These are phyloP conservation scores for Piscicola geometra DNA, from an alignment of 2,888 invertebrate genomes.

Conservation along the genomic window DNA sequence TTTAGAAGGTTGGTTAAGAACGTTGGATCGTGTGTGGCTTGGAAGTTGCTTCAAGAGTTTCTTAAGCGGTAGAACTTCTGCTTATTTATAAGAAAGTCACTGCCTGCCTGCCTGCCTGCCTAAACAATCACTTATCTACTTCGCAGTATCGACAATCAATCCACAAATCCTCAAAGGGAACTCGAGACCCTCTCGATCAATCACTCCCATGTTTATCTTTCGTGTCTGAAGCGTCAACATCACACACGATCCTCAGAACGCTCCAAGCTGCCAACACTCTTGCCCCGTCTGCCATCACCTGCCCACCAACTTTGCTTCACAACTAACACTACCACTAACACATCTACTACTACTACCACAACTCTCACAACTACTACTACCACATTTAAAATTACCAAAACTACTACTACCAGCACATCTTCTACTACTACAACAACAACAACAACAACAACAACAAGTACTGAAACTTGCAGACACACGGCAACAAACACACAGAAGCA, in stretches of 20 bases:
- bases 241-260: background rate
- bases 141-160: background rate
- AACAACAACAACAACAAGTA: too few relatives aligned
- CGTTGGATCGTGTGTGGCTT: background rate
- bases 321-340: background rate
- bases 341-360: background rate
- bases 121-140: background rate
- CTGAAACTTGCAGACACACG: too few relatives aligned
- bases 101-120: background rate
- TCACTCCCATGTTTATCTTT: conserved; percentile 10
- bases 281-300: too few relatives aligned
- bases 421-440: too few relatives aligned
- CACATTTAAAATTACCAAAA: too few relatives aligned
- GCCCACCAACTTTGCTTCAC: too few relatives aligned
- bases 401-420: too few relatives aligned
- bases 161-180: background rate
- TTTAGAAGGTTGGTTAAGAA: background rate
- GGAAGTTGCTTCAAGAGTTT: background rate
- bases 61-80: background rate
- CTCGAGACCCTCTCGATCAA: background rate
- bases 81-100: conserved; percentile 4
- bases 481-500: too few relatives aligned
- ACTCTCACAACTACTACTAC: background rate
- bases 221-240: background rate
- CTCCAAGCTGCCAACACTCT: too few relatives aligned